Conservation (phyloP, 2,888 invertebrate species). For the Chelonus formosanus region DNA sequence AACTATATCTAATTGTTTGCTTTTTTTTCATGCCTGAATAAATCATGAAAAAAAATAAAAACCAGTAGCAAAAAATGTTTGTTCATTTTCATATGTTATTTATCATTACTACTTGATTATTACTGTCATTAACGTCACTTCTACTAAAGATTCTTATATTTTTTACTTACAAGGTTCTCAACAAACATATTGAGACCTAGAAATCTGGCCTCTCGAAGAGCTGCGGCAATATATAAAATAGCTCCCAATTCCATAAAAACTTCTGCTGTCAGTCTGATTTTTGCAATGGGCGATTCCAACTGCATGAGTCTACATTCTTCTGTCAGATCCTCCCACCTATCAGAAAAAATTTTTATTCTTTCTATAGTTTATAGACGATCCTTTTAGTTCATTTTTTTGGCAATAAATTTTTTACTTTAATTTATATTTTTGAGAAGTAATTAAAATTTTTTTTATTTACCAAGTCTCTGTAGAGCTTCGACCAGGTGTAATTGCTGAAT, state of each 20-base stretch:
- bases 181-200: slow-evolving; percentile 93
- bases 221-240: slow-evolving; percentile 83
- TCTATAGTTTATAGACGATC: background rate
- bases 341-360: slow-evolving; percentile 7
- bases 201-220: slow-evolving; percentile 87
- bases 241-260: slow-evolving; percentile 83
- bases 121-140: too few species aligned
- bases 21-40: too few species aligned
- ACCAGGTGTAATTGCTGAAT: background rate
- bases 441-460: background rate
- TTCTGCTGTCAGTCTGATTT: slow-evolving; percentile 82
- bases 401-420: background rate
- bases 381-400: background rate
- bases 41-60: too few species aligned
- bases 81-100: too few species aligned
- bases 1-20: too few species aligned
- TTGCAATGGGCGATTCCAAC: slow-evolving; percentile 69
- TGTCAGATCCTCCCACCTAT: slow-evolving; percentile 75
- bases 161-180: slow-evolving; percentile 82
- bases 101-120: too few species aligned
- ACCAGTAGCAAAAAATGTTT: too few species aligned
- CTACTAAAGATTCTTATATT: background rate
- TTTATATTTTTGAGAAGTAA: too few species aligned
- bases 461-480: slow-evolving; percentile 15
- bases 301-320: slow-evolving; percentile 78